A percentile compares a stretch with the other conserved stretches of the same genome.
Conservation (phyloP, 2,797 vertebrate genomes). For the Hoplostethus atlanticus region DNA sequence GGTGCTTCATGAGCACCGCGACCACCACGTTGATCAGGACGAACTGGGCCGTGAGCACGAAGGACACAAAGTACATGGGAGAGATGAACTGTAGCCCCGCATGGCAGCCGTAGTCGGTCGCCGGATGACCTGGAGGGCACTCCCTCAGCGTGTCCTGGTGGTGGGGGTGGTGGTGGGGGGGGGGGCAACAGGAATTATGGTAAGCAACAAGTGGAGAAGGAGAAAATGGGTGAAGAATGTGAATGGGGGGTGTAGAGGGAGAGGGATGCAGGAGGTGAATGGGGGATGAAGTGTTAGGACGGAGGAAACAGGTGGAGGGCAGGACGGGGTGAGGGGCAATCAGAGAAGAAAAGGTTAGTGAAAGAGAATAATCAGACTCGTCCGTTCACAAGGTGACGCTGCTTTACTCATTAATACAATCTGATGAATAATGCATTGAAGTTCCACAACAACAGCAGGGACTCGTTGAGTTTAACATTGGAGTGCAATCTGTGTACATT, state of each 20-base stretch:
- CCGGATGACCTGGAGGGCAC: conserved; percentile 79
- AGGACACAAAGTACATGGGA: conserved; percentile 96
- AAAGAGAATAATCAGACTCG: background rate
- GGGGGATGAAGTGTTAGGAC: background rate
- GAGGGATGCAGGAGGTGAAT: background rate
- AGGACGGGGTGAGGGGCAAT: background rate
- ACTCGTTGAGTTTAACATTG: background rate
- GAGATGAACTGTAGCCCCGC: conserved; percentile 96
- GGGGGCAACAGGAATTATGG: background rate
- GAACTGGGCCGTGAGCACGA: conserved; percentile 96
- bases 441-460: background rate
- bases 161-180: background rate
- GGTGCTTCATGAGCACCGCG: conserved; percentile 92
- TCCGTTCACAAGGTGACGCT: too few relatives aligned
- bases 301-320: background rate
- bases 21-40: conserved; percentile 98
- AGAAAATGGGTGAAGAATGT: background rate
- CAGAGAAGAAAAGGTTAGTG: background rate
- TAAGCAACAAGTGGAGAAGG: background rate
- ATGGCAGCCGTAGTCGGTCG: conserved; percentile 90
- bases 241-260: background rate
- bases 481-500: background rate
- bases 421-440: background rate
- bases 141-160: conserved; percentile 75
- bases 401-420: background rate